phyloP scores from a whole-genome alignment of 2,888 invertebrate genomes.

The Agrilus biguttatus region DNA sequence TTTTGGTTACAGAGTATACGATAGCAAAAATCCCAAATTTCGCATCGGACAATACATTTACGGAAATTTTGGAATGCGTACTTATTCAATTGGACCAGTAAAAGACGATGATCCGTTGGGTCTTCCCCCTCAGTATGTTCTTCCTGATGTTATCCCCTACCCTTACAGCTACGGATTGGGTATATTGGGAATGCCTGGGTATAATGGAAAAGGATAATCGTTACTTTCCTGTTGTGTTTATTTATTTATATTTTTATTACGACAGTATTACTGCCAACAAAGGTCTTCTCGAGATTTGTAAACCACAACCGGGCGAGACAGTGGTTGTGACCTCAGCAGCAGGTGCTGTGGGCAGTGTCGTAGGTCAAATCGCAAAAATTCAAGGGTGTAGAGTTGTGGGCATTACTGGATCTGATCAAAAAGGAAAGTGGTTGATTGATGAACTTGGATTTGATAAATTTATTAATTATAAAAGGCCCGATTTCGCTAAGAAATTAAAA shows the following conservation, averaged over 20 bases:
- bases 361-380: slow-evolving; percentile 66
- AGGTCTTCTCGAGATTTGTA: slow-evolving; percentile 54
- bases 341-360: slow-evolving; percentile 63
- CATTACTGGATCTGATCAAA: slow-evolving; percentile 53
- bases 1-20: slow-evolving; percentile 41
- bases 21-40: slow-evolving; percentile 47
- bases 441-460: slow-evolving; percentile 52
- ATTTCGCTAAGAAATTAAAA: slow-evolving; percentile 38
- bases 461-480: slow-evolving; percentile 54
- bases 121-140: slow-evolving; percentile 24
- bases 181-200: slow-evolving; percentile 58
- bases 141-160: slow-evolving; percentile 40
- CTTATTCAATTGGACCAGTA: slow-evolving; percentile 42
- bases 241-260: slow-evolving; percentile 3
- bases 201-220: slow-evolving; percentile 5
- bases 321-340: slow-evolving; percentile 63
- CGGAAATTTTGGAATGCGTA: slow-evolving; percentile 54
- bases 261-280: slow-evolving; percentile 58
- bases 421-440: slow-evolving; percentile 52
- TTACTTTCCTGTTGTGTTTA: not conserved
- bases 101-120: slow-evolving; percentile 34
- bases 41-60: slow-evolving; percentile 50
- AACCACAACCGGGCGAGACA: slow-evolving; percentile 56
- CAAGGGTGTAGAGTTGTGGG: slow-evolving; percentile 56
- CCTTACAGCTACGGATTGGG: slow-evolving; percentile 48